Conservation (phyloP, 2,113 vertebrate genomes). For the Pithys albifrons region DNA sequence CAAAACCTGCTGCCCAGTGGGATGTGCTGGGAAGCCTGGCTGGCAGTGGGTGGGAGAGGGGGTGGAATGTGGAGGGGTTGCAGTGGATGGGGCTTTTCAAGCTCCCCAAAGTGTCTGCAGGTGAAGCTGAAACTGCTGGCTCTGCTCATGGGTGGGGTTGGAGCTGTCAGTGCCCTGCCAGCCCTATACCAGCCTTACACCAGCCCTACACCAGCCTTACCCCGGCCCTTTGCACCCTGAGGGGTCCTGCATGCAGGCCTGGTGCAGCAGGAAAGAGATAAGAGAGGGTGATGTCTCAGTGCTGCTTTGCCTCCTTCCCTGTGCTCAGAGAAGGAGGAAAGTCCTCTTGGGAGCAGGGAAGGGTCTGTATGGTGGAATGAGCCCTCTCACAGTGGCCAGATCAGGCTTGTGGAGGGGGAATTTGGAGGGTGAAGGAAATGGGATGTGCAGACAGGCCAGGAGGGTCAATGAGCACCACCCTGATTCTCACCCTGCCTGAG, state of each 20-base stretch:
- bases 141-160: neutral
- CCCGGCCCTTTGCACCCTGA: neutral
- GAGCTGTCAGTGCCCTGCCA: neutral
- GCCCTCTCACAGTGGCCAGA: rapidly evolving
- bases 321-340: neutral
- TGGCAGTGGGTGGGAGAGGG: neutral
- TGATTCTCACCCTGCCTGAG: neutral
- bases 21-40: neutral
- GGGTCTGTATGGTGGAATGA: neutral
- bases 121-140: neutral
- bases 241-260: neutral
- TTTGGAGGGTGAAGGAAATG: neutral
- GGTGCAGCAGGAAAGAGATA: neutral
- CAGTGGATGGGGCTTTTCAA: neutral
- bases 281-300: neutral
- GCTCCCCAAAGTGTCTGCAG: neutral
- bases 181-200: neutral
- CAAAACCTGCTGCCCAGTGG: neutral
- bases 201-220: too few species aligned
- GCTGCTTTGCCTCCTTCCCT: neutral
- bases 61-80: neutral
- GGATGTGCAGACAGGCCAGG: neutral
- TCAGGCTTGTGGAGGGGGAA: rapidly evolving
- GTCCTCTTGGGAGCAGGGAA: neutral
- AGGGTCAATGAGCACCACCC: neutral